Evolutionary conservation across 2,797 vertebrate species (phyloP).

Genomic region (Balearica regulorum): DNA sequence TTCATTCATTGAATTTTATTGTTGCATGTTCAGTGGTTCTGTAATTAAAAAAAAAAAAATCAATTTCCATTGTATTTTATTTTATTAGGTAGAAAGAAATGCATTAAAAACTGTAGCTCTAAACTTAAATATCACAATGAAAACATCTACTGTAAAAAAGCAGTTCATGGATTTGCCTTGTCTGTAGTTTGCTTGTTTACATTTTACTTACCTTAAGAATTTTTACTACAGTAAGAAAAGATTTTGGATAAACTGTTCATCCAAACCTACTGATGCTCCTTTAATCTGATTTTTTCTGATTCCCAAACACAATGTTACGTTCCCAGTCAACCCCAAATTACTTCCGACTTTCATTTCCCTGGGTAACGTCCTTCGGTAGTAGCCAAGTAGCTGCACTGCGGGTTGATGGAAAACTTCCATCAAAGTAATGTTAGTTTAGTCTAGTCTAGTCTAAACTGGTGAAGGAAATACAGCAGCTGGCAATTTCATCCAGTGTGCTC

Average conservation of each 20-base stretch:
- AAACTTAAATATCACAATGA: background rate
- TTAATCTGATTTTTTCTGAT: background rate
- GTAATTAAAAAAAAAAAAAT: background rate
- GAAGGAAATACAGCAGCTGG: background rate
- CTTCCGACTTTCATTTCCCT: background rate
- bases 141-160: background rate
- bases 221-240: background rate
- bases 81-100: slow-evolving; percentile 25
- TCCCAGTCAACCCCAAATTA: background rate
- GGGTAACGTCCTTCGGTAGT: background rate
- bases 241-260: background rate
- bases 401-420: background rate
- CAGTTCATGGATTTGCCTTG: background rate
- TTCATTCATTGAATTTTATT: background rate
- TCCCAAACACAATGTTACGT: background rate
- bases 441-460: background rate
- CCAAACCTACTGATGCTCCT: background rate
- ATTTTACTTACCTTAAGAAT: background rate
- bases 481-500: background rate
- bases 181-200: background rate
- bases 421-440: background rate
- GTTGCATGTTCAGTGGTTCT: background rate
- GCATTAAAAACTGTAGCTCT: background rate
- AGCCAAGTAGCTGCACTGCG: background rate
- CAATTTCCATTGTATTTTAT: slow-evolving; percentile 34